Base-by-base conservation (phyloP, 2,888 invertebrate genomes). In the Miltochrista miniata region DNA sequence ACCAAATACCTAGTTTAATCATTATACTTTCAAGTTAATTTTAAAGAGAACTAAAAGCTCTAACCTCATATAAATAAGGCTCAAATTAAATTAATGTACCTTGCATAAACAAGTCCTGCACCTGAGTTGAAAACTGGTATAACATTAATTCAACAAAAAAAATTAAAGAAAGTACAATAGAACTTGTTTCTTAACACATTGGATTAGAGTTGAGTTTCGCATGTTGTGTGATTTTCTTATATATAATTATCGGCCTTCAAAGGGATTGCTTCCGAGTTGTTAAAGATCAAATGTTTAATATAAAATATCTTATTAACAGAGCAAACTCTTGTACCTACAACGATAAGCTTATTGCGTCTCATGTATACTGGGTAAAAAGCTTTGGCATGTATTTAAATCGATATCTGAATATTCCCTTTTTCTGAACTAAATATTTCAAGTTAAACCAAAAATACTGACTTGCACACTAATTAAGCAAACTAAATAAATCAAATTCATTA, bases 231-330 rank as follows among this genome's bases (percentile, higher is more conserved):
- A 35, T 66, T 64, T 69, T 72, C 58, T 58, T 59, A 40, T 48
- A 59, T 43, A 54, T 29, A 44, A 61, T 59, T 51, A 59, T 31
- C 55, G 76, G 61, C 83, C 83, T 85, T 83, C 79, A 38, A 48
- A 75, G 64, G 71, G 71, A 70, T 68, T 69, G 67, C 76, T 83
- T 83, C 82, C 81, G 79, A 84, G 80, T 76, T 70, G 53, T 72
- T 69, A 63, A 68, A 66, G 59, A 66, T 66, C 70, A 67, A 65
- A 74, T 60, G 58, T 69, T 53, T 43, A 58, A 64, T 61, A 43
- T 54, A 40, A 63, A 66, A 51, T n/a, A n/a, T n/a, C n/a, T n/a
- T n/a, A n/a, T n/a, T n/a, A n/a, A n/a, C n/a, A n/a, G n/a, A n/a
- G n/a, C n/a, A n/a, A n/a, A n/a, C n/a, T n/a, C n/a, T n/a, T 63